Percentiles rank a stretch among this genome's conserved stretches.
These are phyloP conservation scores for Eupithecia centaureata DNA, from an alignment of 2,888 invertebrate species.

Conservation along the genomic window DNA sequence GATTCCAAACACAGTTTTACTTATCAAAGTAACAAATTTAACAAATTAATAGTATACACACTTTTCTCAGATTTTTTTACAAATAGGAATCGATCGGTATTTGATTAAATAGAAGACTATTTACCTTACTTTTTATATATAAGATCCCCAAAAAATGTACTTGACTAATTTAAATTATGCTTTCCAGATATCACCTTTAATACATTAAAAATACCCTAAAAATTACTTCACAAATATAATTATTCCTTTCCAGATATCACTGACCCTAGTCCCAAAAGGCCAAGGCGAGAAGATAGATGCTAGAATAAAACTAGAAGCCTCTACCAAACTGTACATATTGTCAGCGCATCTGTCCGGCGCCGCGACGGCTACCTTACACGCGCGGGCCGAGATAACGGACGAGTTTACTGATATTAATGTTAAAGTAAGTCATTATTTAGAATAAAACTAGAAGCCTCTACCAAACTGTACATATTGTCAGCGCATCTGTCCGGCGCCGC, in stretches of 20 bases:
- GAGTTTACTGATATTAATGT: conserved; percentile 73
- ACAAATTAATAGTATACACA: too few relatives aligned
- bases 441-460: conserved; percentile 49
- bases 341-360: conserved; percentile 66
- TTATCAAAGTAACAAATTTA: too few relatives aligned
- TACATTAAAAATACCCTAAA: too few relatives aligned
- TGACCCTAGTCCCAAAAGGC: conserved; percentile 67
- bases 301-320: conserved; percentile 60
- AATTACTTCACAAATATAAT: background rate
- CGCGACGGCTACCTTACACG: conserved; percentile 62
- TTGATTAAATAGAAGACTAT: too few relatives aligned
- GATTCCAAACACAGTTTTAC: too few relatives aligned
- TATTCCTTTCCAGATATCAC: conserved; percentile 57
- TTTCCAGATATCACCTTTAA: too few relatives aligned
- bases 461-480: conserved; percentile 56
- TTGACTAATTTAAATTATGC: too few relatives aligned
- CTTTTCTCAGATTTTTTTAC: too few relatives aligned
- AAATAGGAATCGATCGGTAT: too few relatives aligned
- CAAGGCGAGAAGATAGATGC: conserved; percentile 64
- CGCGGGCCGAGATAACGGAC: conserved; percentile 58
- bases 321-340: conserved; percentile 53
- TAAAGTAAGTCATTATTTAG: conserved; percentile 57
- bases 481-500: conserved; percentile 65
- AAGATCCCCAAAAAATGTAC: too few relatives aligned
- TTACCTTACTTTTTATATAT: too few relatives aligned